Evolutionary conservation across 2,888 invertebrate genomes (phyloP), one percentile per base, ranked within the genome.

Genomic region (Drosophila borborema): DNA sequence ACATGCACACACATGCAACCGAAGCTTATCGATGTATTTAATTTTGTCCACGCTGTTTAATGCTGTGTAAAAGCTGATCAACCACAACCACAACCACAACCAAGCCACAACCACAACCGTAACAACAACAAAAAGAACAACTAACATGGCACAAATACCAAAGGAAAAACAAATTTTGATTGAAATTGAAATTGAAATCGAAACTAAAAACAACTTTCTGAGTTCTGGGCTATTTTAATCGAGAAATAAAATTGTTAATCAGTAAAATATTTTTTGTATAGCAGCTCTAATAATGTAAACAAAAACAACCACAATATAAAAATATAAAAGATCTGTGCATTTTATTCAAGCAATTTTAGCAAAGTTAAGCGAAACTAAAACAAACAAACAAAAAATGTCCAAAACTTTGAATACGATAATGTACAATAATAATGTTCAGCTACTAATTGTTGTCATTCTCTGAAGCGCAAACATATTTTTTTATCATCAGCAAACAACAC

Each of bases 321-420:
- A 3, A 8, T 2, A 20, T 36, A 12, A 61, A 59, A 6, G 23
- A 36, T n/a, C 31, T 16, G 45, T 66, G 46, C 46, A 40, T 59
- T 74, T 67, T 58, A 41, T 58, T 43, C 18, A 34, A 58, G 72
- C 59, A 51, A 49, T 64, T 55, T 60, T 68, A 60, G 62, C 48
- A 77, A 75, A 72, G 60, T 70, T 68, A 77, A 78, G 74, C 58
- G 49, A 23, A 77, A 82, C 61, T 65, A 63, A 76, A 80, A 54
- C 41, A 12, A 40, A 40, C 16, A 6, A 18, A 3, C 18, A 20
- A 36, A 43, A 92, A 92, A 89, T 92, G 92, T 92, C 92, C 92
- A 93, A 91, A 93, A 93, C 93, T 93, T 93, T 93, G 93, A 93
- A 93, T 93, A 93, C 93, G 93, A 93, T 90, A 87, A 81, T 92